phyloP scores from a whole-genome alignment of 1,140 invertebrate species.

The Dendroctonus ponderosae region DNA sequence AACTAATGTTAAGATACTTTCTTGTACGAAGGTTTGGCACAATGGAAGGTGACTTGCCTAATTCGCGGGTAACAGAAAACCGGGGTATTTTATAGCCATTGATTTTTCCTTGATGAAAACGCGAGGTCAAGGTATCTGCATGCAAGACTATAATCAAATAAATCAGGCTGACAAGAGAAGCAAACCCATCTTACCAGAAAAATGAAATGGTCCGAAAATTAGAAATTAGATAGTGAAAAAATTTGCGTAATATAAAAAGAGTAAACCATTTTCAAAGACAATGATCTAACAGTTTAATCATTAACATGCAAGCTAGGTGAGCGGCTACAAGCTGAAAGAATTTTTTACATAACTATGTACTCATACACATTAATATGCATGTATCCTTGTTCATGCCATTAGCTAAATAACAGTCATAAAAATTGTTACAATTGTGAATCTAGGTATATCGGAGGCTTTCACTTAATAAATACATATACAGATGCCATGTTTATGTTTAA shows the following conservation, averaged over 20 bases:
- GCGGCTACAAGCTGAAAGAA: constrained; percentile 2
- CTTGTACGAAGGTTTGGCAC: neutral
- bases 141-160: constrained; percentile 12
- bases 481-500: too few relatives aligned
- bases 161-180: constrained; percentile 2
- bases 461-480: too few relatives aligned
- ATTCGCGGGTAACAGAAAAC: neutral
- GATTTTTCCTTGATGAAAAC: constrained; percentile 14
- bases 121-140: constrained; percentile 18
- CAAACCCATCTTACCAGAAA: neutral
- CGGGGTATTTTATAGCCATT: constrained; percentile 9
- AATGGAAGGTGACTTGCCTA: neutral
- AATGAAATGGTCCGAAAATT: too few relatives aligned
- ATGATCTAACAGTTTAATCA: constrained; percentile 1
- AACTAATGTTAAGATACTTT: too few relatives aligned
- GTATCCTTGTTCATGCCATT: too few relatives aligned
- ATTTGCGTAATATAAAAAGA: too few relatives aligned
- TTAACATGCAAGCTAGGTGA: constrained; percentile 9
- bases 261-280: neutral
- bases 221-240: too few relatives aligned
- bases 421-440: too few relatives aligned
- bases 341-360: constrained; percentile 9
- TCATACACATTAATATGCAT: neutral
- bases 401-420: too few relatives aligned
- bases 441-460: too few relatives aligned